Conservation (phyloP, 1,140 invertebrate genomes). For the Atta texana region DNA sequence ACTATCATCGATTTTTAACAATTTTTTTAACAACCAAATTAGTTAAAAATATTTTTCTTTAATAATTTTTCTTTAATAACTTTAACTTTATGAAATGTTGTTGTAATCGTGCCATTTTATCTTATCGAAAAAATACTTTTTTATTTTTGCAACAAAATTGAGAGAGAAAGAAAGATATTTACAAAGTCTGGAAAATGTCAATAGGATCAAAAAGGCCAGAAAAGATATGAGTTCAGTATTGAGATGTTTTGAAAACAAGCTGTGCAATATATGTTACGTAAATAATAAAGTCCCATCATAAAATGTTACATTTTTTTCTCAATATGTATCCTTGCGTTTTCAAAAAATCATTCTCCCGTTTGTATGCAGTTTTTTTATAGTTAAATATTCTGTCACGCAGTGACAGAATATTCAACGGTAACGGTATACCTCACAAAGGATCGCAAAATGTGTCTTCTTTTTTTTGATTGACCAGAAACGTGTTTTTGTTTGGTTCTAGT, state of each 20-base stretch:
- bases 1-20: neutral
- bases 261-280: slow-evolving; percentile 19
- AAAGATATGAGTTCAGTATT: neutral
- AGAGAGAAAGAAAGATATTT: neutral
- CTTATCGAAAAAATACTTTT: neutral
- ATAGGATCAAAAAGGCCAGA: neutral
- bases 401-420: slow-evolving; percentile 28
- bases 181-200: neutral
- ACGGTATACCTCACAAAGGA: slow-evolving; percentile 31
- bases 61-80: neutral
- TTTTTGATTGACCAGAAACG: slow-evolving; percentile 25
- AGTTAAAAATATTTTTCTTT: neutral
- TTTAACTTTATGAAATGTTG: neutral
- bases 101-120: neutral
- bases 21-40: neutral
- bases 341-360: slow-evolving; percentile 42
- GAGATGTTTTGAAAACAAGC: slow-evolving; percentile 42
- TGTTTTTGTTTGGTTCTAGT: slow-evolving; percentile 7
- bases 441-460: slow-evolving; percentile 1
- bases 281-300: slow-evolving; percentile 14
- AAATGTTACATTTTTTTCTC: slow-evolving; percentile 18
- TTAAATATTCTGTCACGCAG: slow-evolving; percentile 23
- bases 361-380: slow-evolving; percentile 29
- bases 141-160: neutral
- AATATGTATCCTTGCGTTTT: neutral